Conservation (phyloP, 2,797 vertebrate species). For the Melanotaenia nigrans region DNA sequence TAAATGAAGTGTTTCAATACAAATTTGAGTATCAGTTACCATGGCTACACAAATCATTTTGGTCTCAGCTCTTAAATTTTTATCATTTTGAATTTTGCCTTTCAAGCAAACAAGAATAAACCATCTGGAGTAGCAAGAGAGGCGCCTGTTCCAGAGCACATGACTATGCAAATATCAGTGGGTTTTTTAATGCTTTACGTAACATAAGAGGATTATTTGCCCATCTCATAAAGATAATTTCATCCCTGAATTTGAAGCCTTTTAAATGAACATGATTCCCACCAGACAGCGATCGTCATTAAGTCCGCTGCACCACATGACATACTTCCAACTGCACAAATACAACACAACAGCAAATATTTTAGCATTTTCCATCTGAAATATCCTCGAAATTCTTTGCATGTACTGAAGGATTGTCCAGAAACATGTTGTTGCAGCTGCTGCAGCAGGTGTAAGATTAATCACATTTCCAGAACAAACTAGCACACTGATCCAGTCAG, state of each 20-base stretch:
- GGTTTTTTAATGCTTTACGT: slow-evolving; percentile 19
- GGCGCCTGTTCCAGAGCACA: not conserved
- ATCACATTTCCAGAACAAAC: not conserved
- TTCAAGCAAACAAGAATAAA: not conserved
- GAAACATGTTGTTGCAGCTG: slow-evolving; percentile 31
- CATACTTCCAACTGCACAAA: slow-evolving; percentile 4
- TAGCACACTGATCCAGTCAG: not conserved
- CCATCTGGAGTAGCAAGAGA: not conserved
- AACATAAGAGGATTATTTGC: slow-evolving; percentile 18
- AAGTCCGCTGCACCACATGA: not conserved
- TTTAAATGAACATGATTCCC: not conserved
- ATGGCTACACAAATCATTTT: not conserved
- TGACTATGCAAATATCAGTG: slow-evolving; percentile 4
- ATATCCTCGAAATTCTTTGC: not conserved
- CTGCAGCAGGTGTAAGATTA: slow-evolving; percentile 35
- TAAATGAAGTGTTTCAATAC: not conserved
- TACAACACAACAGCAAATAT: not conserved
- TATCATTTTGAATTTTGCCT: not conserved
- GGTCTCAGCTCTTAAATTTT: not conserved
- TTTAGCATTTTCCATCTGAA: slow-evolving; percentile 15
- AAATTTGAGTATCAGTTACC: not conserved
- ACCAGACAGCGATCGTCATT: not conserved
- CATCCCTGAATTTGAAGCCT: slow-evolving; percentile 10
- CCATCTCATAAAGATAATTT: slow-evolving; percentile 11
- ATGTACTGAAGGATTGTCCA: not conserved